These are phyloP conservation scores for Dicaeum eximium DNA, from an alignment of 2,113 vertebrate genomes.

Conservation along the genomic window DNA sequence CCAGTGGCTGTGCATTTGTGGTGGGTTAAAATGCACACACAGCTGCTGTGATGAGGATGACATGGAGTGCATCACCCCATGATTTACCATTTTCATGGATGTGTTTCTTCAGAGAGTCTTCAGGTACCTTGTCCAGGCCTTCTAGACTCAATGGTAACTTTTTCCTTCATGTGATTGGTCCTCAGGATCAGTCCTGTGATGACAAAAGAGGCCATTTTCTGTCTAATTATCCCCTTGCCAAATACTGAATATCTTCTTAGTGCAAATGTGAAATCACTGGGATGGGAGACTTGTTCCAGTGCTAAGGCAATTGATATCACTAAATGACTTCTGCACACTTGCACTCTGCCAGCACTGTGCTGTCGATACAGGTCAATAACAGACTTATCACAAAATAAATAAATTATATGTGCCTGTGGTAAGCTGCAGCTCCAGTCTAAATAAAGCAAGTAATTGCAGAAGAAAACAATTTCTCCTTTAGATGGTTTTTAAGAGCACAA, in stretches of 20 bases:
- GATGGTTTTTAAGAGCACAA: background rate
- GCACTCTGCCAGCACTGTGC: background rate
- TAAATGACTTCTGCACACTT: background rate
- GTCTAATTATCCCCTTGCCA: background rate
- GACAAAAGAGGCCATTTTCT: background rate
- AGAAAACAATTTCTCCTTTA: slow-evolving; percentile 24
- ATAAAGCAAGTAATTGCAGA: background rate
- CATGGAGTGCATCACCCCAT: background rate
- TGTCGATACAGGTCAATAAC: background rate
- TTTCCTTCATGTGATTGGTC: background rate
- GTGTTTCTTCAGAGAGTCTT: background rate
- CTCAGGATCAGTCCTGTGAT: background rate
- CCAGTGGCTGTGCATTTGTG: background rate
- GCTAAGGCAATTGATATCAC: background rate
- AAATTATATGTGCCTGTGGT: background rate
- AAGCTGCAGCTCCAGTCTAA: background rate
- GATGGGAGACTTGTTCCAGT: background rate
- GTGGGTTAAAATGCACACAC: background rate
- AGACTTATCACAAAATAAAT: slow-evolving; percentile 1
- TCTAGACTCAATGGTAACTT: background rate
- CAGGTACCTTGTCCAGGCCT: background rate
- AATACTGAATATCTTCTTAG: background rate
- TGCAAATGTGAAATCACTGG: background rate
- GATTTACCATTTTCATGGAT: background rate
- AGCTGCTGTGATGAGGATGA: background rate